A percentile compares a stretch with the other conserved stretches of the same genome.
Conservation (phyloP, 2,888 invertebrate genomes). For the Cyclophora albipunctata region DNA sequence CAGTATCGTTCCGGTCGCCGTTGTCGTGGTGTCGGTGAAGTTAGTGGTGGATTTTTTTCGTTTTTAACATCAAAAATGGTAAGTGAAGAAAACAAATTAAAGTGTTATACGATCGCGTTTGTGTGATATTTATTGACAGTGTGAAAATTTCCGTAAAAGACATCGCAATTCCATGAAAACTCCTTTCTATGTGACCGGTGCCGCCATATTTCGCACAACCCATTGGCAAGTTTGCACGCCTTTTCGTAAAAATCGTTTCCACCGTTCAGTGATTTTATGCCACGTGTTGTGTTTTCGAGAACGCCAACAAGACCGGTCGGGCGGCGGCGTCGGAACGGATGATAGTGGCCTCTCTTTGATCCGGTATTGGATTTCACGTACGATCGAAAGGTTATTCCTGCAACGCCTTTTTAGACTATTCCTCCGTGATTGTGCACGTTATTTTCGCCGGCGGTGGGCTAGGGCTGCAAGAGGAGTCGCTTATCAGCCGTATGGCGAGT, state of each 20-base stretch:
- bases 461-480: conserved; percentile 10
- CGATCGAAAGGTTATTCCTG: conserved; percentile 58
- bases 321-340: conserved; percentile 22
- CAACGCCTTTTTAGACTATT: conserved; percentile 68
- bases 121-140: conserved; percentile 37
- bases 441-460: conserved; percentile 8
- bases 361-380: conserved; percentile 72
- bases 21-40: conserved; percentile 70
- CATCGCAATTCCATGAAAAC: conserved; percentile 46
- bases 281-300: conserved; percentile 63
- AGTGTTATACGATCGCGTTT: conserved; percentile 49
- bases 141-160: conserved; percentile 28
- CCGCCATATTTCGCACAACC: conserved; percentile 74
- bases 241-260: conserved; percentile 65
- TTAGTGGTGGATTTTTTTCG: conserved; percentile 72
- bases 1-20: conserved; percentile 74
- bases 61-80: conserved; percentile 74
- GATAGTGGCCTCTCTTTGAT: conserved; percentile 24
- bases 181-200: conserved; percentile 59
- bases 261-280: conserved; percentile 72
- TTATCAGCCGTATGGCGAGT: conserved; percentile 39
- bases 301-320: conserved; percentile 22
- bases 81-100: conserved; percentile 62
- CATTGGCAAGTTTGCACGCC: conserved; percentile 65
- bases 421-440: conserved; percentile 8